Base-by-base conservation (phyloP, 2,113 vertebrate genomes). In the Cichladusa arquata region DNA sequence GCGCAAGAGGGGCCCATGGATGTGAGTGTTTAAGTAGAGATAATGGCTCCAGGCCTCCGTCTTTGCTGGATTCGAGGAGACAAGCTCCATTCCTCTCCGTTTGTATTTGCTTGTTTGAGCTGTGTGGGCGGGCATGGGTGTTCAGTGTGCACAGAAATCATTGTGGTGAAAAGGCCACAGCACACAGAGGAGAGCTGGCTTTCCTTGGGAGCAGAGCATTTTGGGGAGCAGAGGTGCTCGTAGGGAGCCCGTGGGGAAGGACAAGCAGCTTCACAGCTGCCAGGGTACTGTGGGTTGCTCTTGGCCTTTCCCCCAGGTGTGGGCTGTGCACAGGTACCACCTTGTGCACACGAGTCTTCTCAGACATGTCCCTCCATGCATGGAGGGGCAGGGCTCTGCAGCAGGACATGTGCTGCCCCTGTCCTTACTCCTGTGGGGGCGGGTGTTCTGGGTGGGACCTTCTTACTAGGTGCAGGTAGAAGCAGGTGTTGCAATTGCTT, bases 271-370 rank as follows among this genome's bases (percentile, higher is more conserved):
- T 44, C 36, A 65, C 60, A 73, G 36, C 69, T 74, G 38, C n/a
- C 4, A 4, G 45, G 5, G 23, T 23, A 64, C 34, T 12, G 5
- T 0, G 0, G 31, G 16, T 58, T 29, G 11, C 51, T 22, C 50
- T 51, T 25, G 81, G 38, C 31, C 50, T 51, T 26, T 26, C 15
- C 40, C 17, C 23, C 19, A 66, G 22, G 15, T 45, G 28, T 45
- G 60, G 33, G 19, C 23, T 73, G 67, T 58, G 22, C 76, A 72
- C 22, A 36, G 26, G 57, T 86, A 61, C 25, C 26, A 15, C 71
- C 24, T 17, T 5, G 6, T 20, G 42, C 33, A 7, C 45, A 0
- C 2, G 28, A n/a, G 17, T 56, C 40, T 45, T 53, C 76, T 50
- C 8, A 7, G 69, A 25, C n/a, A 1, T 23, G 31, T 42, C 26